A percentile compares a stretch with the other conserved stretches of the same genome.
phyloP scores from a whole-genome alignment of 2,113 vertebrate species.

The Onychorhynchus coronatus region DNA sequence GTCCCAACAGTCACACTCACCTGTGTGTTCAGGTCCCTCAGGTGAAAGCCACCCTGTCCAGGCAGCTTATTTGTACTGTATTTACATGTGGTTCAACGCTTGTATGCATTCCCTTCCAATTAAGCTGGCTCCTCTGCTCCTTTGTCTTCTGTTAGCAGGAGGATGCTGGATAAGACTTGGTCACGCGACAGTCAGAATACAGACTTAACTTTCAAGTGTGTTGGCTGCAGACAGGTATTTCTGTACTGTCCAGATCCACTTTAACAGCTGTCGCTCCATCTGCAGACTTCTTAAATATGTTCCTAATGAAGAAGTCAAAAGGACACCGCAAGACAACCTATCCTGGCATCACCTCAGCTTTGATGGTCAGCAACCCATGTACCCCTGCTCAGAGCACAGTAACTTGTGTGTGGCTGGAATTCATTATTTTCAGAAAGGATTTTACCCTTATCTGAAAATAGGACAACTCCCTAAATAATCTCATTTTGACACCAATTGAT shows the following conservation, averaged over 20 bases:
- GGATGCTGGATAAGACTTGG: neutral
- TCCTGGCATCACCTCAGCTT: neutral
- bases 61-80: neutral
- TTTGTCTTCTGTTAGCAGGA: too few species aligned
- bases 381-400: neutral
- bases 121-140: neutral
- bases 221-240: neutral
- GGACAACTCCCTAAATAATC: neutral
- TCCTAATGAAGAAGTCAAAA: neutral
- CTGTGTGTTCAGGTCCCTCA: rapidly evolving
- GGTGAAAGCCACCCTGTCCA: neutral
- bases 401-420: rapidly evolving
- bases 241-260: neutral
- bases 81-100: neutral
- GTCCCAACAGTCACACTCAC: neutral
- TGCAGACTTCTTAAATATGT: neutral
- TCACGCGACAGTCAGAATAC: neutral
- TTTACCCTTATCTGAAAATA: neutral
- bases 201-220: neutral
- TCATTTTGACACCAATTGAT: neutral
- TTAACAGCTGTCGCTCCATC: neutral
- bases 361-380: neutral
- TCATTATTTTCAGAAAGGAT: neutral
- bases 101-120: neutral
- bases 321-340: neutral